Evolutionary conservation across 2,888 invertebrate species (phyloP).

Genomic region (Hypsopygia costalis): DNA sequence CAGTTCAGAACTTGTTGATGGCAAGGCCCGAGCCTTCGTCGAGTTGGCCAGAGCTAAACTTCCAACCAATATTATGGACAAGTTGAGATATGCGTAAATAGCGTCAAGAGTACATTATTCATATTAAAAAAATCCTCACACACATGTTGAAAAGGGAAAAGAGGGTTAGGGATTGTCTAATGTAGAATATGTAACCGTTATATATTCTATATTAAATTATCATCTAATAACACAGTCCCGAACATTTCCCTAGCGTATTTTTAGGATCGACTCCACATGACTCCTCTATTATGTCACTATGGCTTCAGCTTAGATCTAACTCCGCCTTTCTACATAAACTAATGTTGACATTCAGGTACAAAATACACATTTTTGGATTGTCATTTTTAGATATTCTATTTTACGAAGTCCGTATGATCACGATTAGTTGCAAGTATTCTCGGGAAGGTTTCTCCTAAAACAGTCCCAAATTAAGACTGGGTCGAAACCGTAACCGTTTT

Average conservation of each 20-base stretch:
- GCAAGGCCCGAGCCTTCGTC: conserved; percentile 51
- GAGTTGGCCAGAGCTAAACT: background rate
- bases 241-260: conserved; percentile 46
- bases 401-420: too few relatives aligned
- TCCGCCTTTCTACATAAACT: conserved; percentile 21
- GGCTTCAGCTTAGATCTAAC: conserved; percentile 18
- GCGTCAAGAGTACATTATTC: conserved; percentile 8
- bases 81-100: conserved; percentile 6
- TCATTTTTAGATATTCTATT: too few relatives aligned
- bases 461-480: too few relatives aligned
- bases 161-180: conserved; percentile 51
- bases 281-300: conserved; percentile 16
- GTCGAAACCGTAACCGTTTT: too few relatives aligned
- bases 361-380: conserved; percentile 33
- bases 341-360: conserved; percentile 54
- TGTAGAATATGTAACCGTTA: conserved; percentile 37
- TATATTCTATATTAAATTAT: conserved; percentile 46
- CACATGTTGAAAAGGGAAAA: conserved; percentile 77
- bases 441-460: too few relatives aligned
- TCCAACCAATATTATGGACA: conserved; percentile 3
- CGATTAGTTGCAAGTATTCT: too few relatives aligned
- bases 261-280: conserved; percentile 13
- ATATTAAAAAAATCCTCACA: conserved; percentile 23
- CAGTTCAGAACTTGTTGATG: conserved; percentile 40
- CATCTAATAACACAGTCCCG: conserved; percentile 73